Evolutionary conservation across 2,113 vertebrate species (phyloP).

Genomic region (Platysteira castanea): DNA sequence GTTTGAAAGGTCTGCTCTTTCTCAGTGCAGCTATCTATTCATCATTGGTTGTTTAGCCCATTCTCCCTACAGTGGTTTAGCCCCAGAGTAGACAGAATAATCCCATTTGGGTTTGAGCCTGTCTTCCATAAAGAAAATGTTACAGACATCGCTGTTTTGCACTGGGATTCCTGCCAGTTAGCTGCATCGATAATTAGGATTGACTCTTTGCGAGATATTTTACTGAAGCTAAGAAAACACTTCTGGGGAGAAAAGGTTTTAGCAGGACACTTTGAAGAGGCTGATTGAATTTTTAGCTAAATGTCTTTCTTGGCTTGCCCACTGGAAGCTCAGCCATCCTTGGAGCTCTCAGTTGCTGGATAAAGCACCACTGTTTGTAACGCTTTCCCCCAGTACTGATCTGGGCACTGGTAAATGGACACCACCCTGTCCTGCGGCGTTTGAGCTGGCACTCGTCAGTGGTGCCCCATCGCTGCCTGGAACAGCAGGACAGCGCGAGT

Average conservation of each 20-base stretch:
- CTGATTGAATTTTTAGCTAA: not conserved
- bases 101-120: not conserved
- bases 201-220: not conserved
- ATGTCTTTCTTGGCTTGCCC: not conserved
- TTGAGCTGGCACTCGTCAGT: not conserved
- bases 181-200: not conserved
- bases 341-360: not conserved
- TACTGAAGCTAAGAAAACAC: not conserved
- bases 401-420: accelerated
- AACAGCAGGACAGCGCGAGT: accelerated
- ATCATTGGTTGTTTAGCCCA: not conserved
- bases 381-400: accelerated
- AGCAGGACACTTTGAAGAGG: not conserved
- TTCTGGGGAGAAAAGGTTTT: not conserved
- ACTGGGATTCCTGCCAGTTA: not conserved
- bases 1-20: not conserved
- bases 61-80: not conserved
- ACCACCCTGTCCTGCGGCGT: accelerated
- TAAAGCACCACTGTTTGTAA: not conserved
- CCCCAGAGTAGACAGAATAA: not conserved
- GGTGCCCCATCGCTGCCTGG: accelerated
- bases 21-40: not conserved
- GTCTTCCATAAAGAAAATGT: not conserved
- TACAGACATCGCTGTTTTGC: not conserved
- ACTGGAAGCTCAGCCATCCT: not conserved